Evolutionary conservation across 2,888 invertebrate species (phyloP).

Genomic region (Anorthoa munda): DNA sequence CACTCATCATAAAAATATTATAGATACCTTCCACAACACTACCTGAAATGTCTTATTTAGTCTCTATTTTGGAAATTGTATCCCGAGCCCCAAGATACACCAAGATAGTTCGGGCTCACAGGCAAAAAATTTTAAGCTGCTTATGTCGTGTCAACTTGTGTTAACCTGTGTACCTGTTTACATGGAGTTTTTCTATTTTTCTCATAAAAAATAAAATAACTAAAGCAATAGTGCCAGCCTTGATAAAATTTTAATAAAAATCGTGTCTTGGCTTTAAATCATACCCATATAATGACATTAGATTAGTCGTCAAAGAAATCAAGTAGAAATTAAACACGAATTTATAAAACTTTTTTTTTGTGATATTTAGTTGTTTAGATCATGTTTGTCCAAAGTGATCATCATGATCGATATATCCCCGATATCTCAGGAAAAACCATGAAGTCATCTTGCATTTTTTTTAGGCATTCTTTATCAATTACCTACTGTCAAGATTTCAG

Average conservation of each 20-base stretch:
- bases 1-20: too few species aligned
- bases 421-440: constrained; percentile 1
- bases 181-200: too few species aligned
- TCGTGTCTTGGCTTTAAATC: background rate
- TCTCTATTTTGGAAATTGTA: too few species aligned
- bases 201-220: background rate
- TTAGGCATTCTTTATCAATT: constrained; percentile 1
- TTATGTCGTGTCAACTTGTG: too few species aligned
- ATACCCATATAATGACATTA: background rate
- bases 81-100: too few species aligned
- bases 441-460: background rate
- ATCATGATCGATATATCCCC: background rate
- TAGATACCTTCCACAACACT: too few species aligned
- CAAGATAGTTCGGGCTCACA: too few species aligned
- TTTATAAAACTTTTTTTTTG: too few species aligned
- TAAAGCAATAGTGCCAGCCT: background rate
- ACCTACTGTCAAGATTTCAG: constrained; percentile 5
- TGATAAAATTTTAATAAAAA: background rate
- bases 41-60: too few species aligned
- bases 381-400: background rate
- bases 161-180: too few species aligned
- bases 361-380: background rate
- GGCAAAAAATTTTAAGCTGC: too few species aligned
- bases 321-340: background rate
- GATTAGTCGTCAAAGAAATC: background rate